These are phyloP conservation scores for Onychostruthus taczanowskii DNA, from an alignment of 2,113 vertebrate genomes.

Conservation along the genomic window DNA sequence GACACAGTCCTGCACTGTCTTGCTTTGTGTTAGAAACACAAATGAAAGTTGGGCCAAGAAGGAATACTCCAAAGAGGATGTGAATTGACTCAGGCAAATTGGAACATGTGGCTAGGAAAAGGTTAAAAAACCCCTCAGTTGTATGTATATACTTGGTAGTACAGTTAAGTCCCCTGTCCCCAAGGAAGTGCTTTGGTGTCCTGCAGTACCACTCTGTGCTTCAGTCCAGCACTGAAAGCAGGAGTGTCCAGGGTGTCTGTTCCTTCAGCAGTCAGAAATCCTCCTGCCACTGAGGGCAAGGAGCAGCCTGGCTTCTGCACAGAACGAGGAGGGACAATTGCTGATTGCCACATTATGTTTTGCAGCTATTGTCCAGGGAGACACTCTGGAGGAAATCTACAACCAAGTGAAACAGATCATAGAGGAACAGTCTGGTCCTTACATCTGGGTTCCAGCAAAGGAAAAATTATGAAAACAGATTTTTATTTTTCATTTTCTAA, in stretches of 20 bases:
- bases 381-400: constrained; percentile 98
- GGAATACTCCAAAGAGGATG: not conserved
- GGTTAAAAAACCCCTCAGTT: not conserved
- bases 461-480: constrained; percentile 91
- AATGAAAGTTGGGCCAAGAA: not conserved
- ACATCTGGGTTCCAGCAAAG: constrained; percentile 96
- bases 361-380: constrained; percentile 94
- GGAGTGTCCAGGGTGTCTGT: not conserved
- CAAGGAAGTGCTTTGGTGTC: not conserved
- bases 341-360: constrained; percentile 55
- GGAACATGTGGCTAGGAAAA: not conserved
- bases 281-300: not conserved
- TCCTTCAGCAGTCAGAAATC: not conserved
- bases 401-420: constrained; percentile 97
- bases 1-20: not conserved
- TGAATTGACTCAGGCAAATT: not conserved
- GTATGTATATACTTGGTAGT: not conserved
- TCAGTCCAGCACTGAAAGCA: not conserved
- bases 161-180: not conserved
- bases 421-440: constrained; percentile 94
- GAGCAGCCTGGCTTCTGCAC: not conserved
- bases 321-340: not conserved
- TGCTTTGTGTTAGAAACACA: not conserved
- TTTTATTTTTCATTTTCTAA: constrained; percentile 64
- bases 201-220: not conserved